A percentile compares a stretch with the other conserved stretches of the same genome.
Conservation (phyloP, 2,888 invertebrate genomes). For the Troides oblongomaculatus region DNA sequence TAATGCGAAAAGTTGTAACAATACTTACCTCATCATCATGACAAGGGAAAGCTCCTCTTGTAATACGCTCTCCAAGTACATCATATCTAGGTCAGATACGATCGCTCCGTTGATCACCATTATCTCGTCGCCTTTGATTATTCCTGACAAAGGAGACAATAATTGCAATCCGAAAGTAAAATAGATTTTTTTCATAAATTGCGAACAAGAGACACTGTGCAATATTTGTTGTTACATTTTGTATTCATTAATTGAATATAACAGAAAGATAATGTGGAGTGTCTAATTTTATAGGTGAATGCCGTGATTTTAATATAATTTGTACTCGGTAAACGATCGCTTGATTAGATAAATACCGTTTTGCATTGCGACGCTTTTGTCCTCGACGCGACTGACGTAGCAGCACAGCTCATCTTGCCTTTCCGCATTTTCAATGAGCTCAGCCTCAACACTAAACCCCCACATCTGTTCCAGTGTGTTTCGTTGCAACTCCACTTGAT, state of each 20-base stretch:
- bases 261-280: background rate
- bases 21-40: slow-evolving; percentile 94
- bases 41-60: slow-evolving; percentile 96
- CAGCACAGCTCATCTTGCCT: slow-evolving; percentile 98
- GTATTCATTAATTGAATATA: background rate
- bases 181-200: slow-evolving; percentile 27
- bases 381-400: slow-evolving; percentile 97
- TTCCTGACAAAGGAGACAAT: slow-evolving; percentile 82
- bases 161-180: slow-evolving; percentile 31
- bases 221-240: background rate
- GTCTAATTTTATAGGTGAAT: slow-evolving; percentile 5
- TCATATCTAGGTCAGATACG: slow-evolving; percentile 99
- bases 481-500: slow-evolving; percentile 96
- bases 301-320: background rate
- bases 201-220: background rate
- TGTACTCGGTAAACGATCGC: background rate
- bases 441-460: slow-evolving; percentile 98
- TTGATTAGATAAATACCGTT: slow-evolving; percentile 83
- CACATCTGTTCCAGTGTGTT: slow-evolving; percentile 96
- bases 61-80: slow-evolving; percentile 97
- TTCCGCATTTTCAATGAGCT: slow-evolving; percentile 97
- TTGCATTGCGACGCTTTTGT: slow-evolving; percentile 96
- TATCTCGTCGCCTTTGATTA: slow-evolving; percentile 98
- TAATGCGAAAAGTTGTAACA: slow-evolving; percentile 37
- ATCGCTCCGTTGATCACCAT: slow-evolving; percentile 99